Evolutionary conservation across 2,113 vertebrate species (phyloP).

Genomic region (Nothobranchius kuhntae): DNA sequence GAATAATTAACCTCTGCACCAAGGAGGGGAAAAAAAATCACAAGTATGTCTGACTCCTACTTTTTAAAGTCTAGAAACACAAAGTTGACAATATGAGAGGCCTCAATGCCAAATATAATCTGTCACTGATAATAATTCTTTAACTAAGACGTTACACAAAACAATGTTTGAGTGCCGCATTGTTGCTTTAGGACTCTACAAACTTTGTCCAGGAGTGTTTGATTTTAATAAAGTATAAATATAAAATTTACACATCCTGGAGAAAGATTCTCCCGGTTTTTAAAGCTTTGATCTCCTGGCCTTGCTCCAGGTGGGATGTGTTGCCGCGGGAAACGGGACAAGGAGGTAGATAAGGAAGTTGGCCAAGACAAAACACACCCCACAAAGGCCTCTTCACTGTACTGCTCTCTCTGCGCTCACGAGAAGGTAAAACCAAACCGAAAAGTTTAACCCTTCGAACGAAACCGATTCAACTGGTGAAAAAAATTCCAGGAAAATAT

Average conservation of each 20-base stretch:
- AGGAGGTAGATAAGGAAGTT: conserved; percentile 60
- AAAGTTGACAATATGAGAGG: conserved; percentile 23
- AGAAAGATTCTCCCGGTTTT: conserved; percentile 45
- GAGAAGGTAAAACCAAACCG: conserved; percentile 6
- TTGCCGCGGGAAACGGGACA: conserved; percentile 64
- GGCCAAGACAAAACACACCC: conserved; percentile 62
- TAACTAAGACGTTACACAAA: neutral
- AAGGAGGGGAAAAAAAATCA: conserved; percentile 12
- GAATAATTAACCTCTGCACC: conserved; percentile 27
- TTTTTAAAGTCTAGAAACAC: conserved; percentile 18
- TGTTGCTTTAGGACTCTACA: neutral
- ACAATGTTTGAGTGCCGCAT: neutral
- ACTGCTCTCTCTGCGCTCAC: neutral
- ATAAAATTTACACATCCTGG: neutral
- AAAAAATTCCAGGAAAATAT: no score
- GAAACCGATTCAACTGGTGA: conserved; percentile 12
- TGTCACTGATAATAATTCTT: conserved; percentile 32
- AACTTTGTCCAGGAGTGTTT: neutral
- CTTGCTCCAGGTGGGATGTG: conserved; percentile 64
- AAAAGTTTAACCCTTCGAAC: neutral
- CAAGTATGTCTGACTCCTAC: conserved; percentile 19
- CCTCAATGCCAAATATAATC: conserved; percentile 16
- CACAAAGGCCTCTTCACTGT: conserved; percentile 27
- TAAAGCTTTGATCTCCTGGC: conserved; percentile 70
- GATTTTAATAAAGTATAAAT: neutral